Evolutionary conservation across 2,888 invertebrate genomes (phyloP).

Genomic region (Nysson spinosus): DNA sequence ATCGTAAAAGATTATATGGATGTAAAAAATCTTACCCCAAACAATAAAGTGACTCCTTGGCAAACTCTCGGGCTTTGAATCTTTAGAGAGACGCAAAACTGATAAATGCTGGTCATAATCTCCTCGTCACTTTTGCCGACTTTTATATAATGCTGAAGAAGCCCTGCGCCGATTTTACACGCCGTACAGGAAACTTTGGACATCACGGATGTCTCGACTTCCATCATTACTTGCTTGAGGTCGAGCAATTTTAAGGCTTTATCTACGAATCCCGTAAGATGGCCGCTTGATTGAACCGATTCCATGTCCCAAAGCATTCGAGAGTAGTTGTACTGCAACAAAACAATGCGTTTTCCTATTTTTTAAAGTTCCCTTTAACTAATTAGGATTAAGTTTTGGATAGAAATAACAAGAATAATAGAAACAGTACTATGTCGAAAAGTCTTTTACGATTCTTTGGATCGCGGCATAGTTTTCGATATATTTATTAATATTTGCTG

Average conservation of each 20-base stretch:
- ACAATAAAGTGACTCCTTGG: constrained; percentile 90
- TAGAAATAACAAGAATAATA: too few species aligned
- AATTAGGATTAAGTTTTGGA: too few species aligned
- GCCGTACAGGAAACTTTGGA: constrained; percentile 94
- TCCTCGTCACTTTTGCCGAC: constrained; percentile 91
- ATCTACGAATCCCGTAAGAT: constrained; percentile 88
- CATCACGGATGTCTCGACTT: constrained; percentile 95
- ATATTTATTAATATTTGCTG: too few species aligned
- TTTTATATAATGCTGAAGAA: constrained; percentile 91
- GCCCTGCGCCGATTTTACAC: constrained; percentile 90
- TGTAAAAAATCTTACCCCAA: constrained; percentile 83
- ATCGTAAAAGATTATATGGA: not conserved
- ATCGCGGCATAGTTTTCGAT: too few species aligned
- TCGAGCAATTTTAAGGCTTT: constrained; percentile 90
- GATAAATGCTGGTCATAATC: constrained; percentile 89
- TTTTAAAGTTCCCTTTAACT: not conserved
- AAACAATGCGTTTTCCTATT: too few species aligned
- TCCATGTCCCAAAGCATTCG: constrained; percentile 87
- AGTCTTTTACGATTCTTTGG: too few species aligned
- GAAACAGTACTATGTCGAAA: too few species aligned
- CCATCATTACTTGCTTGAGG: constrained; percentile 89
- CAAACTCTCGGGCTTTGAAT: constrained; percentile 94
- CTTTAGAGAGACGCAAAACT: constrained; percentile 91
- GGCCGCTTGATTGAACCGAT: constrained; percentile 82
- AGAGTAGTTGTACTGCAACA: constrained; percentile 70